A percentile compares a stretch with the other conserved stretches of the same genome.
These are phyloP conservation scores for Fringilla coelebs DNA, from an alignment of 2,797 vertebrate genomes.

Conservation along the genomic window DNA sequence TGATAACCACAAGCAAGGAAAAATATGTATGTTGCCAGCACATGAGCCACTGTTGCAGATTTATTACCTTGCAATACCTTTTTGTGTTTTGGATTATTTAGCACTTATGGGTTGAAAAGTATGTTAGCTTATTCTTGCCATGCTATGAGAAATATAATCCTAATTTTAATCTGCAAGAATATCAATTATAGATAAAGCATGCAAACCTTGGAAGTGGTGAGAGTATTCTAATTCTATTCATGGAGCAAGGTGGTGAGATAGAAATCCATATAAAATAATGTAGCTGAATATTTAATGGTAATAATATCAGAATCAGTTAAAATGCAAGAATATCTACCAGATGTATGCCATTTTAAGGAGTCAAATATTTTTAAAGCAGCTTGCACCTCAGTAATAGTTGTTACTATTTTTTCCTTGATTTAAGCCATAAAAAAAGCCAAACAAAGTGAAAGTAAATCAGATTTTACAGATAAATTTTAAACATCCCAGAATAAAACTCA, in stretches of 20 bases:
- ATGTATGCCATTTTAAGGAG: neutral
- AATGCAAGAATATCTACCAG: neutral
- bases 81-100: neutral
- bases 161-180: neutral
- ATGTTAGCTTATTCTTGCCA: neutral
- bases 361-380: neutral
- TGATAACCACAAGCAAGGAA: neutral
- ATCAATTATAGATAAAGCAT: neutral
- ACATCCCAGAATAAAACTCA: fast-evolving
- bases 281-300: neutral
- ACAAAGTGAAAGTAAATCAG: neutral
- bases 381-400: neutral
- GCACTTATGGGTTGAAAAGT: neutral
- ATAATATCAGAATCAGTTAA: neutral
- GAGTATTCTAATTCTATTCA: neutral
- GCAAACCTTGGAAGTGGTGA: neutral
- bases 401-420: neutral
- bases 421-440: neutral
- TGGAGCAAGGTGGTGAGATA: neutral
- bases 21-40: neutral
- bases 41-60: neutral
- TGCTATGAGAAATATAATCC: neutral
- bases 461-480: neutral
- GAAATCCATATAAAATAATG: neutral
- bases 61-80: neutral